Conservation (phyloP, 2,113 vertebrate genomes). For the Paradisaea rubra region DNA sequence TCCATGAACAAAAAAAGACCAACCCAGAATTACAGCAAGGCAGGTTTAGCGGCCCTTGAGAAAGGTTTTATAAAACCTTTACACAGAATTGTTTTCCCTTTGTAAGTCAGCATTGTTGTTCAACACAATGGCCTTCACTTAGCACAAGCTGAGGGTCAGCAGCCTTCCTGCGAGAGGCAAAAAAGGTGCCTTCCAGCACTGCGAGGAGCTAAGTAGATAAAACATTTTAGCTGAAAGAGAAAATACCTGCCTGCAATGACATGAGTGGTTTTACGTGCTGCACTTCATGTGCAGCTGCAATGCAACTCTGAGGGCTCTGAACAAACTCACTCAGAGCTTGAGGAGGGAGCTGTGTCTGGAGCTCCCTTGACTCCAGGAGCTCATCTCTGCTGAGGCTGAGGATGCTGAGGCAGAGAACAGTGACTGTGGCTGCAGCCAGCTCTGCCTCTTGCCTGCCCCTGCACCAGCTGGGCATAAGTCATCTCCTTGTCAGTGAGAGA, state of each 20-base stretch:
- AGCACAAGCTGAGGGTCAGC: slow-evolving; percentile 1
- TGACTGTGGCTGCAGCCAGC: background rate
- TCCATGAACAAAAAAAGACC: background rate
- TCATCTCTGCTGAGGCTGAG: background rate
- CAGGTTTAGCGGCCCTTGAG: slow-evolving; percentile 9
- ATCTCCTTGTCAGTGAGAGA: background rate
- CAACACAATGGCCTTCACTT: slow-evolving; percentile 36
- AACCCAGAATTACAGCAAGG: background rate
- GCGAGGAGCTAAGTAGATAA: slow-evolving; percentile 22
- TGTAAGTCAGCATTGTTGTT: background rate
- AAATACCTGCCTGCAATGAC: background rate
- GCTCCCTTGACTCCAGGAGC: background rate
- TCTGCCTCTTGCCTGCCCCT: background rate
- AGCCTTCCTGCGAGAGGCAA: slow-evolving; percentile 13
- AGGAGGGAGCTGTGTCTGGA: background rate
- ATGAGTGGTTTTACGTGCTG: background rate
- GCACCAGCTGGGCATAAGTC: background rate
- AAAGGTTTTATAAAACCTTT: slow-evolving; percentile 28
- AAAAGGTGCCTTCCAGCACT: background rate
- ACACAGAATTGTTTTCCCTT: background rate
- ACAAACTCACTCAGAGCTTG: background rate
- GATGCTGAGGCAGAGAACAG: background rate
- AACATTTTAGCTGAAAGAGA: background rate
- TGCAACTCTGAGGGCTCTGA: background rate
- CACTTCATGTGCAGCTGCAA: background rate